phyloP scores from a whole-genome alignment of 2,888 invertebrate species.

The Spodoptera exigua region DNA sequence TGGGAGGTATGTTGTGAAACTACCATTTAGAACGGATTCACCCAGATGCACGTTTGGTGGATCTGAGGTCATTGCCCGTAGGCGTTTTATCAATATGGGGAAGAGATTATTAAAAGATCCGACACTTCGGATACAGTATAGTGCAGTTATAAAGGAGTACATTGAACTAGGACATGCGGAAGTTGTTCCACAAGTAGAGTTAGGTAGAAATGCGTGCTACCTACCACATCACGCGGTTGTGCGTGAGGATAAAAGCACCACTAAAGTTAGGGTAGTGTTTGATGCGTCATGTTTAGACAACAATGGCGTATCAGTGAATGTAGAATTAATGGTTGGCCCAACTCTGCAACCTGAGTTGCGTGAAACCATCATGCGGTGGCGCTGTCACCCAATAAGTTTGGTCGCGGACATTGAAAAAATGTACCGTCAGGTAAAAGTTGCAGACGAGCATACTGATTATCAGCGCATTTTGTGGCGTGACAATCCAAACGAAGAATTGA shows the following conservation, averaged over 20 bases:
- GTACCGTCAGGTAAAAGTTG: slow-evolving; percentile 58
- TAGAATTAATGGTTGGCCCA: slow-evolving; percentile 3
- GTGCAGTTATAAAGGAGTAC: too few species aligned
- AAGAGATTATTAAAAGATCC: too few species aligned
- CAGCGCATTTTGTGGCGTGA: slow-evolving; percentile 11
- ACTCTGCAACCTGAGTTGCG: slow-evolving; percentile 5
- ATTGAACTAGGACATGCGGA: too few species aligned
- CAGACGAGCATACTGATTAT: slow-evolving; percentile 1
- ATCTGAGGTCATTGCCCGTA: too few species aligned
- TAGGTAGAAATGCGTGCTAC: too few species aligned
- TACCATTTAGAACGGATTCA: too few species aligned
- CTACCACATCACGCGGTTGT: too few species aligned
- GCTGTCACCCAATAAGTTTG: not conserved
- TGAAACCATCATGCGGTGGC: not conserved
- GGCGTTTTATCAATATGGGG: too few species aligned
- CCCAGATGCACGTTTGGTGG: too few species aligned
- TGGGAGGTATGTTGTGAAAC: too few species aligned
- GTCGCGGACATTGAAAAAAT: slow-evolving; percentile 34
- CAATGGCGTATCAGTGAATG: slow-evolving; percentile 4
- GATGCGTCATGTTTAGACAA: slow-evolving; percentile 8
- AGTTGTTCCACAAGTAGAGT: too few species aligned
- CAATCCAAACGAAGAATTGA: slow-evolving; percentile 2
- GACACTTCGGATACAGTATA: too few species aligned
- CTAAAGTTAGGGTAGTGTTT: slow-evolving; percentile 3
- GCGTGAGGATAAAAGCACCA: slow-evolving; percentile 7